Conservation (phyloP, 2,113 vertebrate species). For the Fukomys damarensis region DNA sequence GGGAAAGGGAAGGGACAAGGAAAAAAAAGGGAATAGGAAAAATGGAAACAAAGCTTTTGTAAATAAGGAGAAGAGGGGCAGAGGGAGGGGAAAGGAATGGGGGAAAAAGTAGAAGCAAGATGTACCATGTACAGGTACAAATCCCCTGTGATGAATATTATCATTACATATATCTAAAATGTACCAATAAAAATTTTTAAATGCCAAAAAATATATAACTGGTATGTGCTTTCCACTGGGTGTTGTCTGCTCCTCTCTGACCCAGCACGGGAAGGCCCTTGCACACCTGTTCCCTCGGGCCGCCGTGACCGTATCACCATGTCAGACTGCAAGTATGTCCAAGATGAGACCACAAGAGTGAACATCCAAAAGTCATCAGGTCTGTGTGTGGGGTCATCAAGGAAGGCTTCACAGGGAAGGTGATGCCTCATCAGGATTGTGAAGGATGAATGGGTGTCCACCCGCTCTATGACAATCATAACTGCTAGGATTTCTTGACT, state of each 20-base stretch:
- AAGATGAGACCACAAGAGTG: not conserved
- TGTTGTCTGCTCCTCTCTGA: not conserved
- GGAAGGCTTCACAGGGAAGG: not conserved
- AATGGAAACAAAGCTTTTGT: too few species aligned
- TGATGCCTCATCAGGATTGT: not conserved
- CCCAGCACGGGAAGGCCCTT: rapidly evolving
- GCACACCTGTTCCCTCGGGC: not conserved
- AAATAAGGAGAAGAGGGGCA: too few species aligned
- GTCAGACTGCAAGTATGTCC: not conserved
- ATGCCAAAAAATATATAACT: too few species aligned
- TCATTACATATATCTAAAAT: too few species aligned
- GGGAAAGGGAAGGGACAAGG: too few species aligned
- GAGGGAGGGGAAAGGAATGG: too few species aligned
- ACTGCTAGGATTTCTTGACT: not conserved
- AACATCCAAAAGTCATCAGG: not conserved
- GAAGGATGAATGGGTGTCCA: not conserved
- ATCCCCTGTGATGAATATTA: too few species aligned
- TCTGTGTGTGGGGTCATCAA: not conserved
- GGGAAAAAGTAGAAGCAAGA: too few species aligned
- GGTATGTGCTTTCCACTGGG: rapidly evolving
- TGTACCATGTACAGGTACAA: too few species aligned
- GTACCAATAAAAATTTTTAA: too few species aligned
- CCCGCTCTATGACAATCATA: too few species aligned
- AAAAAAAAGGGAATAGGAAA: too few species aligned
- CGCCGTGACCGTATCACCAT: rapidly evolving